These are phyloP conservation scores for Meteorus sp. DNA, from an alignment of 1,140 invertebrate genomes.

Conservation along the genomic window DNA sequence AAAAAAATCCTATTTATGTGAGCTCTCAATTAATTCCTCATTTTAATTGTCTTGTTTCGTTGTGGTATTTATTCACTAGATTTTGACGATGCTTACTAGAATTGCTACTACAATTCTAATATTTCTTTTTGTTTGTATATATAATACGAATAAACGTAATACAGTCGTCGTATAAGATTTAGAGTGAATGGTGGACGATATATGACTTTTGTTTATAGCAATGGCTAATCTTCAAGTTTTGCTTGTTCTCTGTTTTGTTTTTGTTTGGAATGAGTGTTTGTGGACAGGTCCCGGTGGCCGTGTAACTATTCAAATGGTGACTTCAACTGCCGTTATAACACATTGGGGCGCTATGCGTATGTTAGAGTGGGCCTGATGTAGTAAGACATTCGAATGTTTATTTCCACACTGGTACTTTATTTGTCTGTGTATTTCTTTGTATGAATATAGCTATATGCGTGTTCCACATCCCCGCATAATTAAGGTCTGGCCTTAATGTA, in stretches of 20 bases:
- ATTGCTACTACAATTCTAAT: neutral
- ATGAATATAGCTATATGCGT: conserved; percentile 28
- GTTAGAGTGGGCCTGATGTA: too few species aligned
- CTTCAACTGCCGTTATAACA: neutral
- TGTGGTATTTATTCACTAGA: neutral
- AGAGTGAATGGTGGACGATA: conserved; percentile 8
- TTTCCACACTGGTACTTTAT: too few species aligned
- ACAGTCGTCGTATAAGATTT: conserved; percentile 9
- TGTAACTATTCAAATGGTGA: too few species aligned
- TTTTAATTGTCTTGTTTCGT: conserved; percentile 12
- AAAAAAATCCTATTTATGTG: neutral
- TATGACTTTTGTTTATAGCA: conserved; percentile 2
- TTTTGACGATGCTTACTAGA: conserved; percentile 4
- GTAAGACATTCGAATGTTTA: neutral
- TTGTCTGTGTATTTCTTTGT: too few species aligned
- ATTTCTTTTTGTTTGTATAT: neutral
- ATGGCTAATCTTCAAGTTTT: neutral
- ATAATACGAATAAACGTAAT: conserved; percentile 1
- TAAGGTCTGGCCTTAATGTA: conserved; percentile 35
- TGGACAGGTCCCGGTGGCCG: too few species aligned
- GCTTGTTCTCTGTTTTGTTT: neutral
- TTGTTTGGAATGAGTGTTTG: neutral
- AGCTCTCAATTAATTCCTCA: conserved; percentile 18
- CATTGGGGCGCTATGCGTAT: neutral
- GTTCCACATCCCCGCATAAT: conserved; percentile 33